Evolutionary conservation across 2,113 vertebrate species (phyloP).

Genomic region (Halcyon malimbica): DNA sequence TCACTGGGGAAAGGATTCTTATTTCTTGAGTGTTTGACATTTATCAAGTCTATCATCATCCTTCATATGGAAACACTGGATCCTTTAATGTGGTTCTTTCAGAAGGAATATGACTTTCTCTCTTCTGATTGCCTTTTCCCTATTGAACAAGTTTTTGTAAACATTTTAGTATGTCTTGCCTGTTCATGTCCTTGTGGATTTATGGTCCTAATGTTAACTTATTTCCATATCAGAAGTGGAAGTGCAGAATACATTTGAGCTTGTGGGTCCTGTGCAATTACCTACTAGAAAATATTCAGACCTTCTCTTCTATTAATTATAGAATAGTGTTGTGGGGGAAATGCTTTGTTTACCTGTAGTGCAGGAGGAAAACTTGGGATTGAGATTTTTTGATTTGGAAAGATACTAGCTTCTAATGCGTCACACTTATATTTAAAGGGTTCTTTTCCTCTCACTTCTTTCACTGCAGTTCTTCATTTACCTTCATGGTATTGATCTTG

Average conservation of each 20-base stretch:
- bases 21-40: background rate
- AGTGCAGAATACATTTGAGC: background rate
- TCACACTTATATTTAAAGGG: background rate
- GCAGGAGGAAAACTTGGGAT: background rate
- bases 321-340: too few species aligned
- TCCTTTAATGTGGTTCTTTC: background rate
- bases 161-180: background rate
- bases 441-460: background rate
- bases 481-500: background rate
- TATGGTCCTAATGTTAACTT: background rate
- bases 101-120: background rate
- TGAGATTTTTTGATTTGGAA: background rate
- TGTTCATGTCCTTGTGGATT: background rate
- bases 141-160: background rate
- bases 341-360: background rate
- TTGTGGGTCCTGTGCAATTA: background rate
- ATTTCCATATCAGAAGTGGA: background rate
- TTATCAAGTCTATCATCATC: background rate
- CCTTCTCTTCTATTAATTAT: background rate
- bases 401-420: background rate
- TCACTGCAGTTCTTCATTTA: background rate
- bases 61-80: background rate
- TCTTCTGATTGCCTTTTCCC: background rate
- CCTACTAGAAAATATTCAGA: background rate
- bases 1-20: background rate